Evolutionary conservation across 2,113 vertebrate species (phyloP), one percentile per base, ranked within the genome.

Genomic region (Hepsetus odoe): DNA sequence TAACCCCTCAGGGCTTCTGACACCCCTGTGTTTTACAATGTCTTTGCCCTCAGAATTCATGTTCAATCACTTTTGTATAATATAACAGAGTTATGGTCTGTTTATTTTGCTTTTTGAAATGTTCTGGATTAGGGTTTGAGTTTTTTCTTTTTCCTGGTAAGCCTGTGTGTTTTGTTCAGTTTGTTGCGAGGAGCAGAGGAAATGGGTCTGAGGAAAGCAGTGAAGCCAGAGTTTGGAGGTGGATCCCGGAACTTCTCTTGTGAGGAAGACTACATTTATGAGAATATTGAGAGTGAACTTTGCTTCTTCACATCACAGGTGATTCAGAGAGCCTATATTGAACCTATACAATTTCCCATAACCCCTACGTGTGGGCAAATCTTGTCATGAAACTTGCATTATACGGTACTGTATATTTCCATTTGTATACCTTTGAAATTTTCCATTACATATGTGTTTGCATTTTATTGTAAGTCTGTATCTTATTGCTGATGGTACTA

Each of bases 291-390:
- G 89, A 98, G 94, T 0, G 96, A 98, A 88, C 88, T 97, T 51
- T 94, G 93, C 85, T 99, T 99, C 91, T 98, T 99, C 90, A 97
- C 95, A 20, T 98, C 97, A 58, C 97, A 98, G 95, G 97, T 98
- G 81, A 82, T 88, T 33, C 8, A 49, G 1, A 38, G 13, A 11
- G 67, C n/a, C n/a, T n/a, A n/a, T n/a, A n/a, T n/a, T n/a, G n/a
- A n/a, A n/a, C n/a, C n/a, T n/a, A n/a, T n/a, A n/a, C n/a, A n/a
- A n/a, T n/a, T n/a, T n/a, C n/a, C n/a, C n/a, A n/a, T n/a, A n/a
- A n/a, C n/a, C n/a, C n/a, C n/a, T n/a, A n/a, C n/a, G n/a, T n/a
- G n/a, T n/a, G n/a, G n/a, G n/a, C n/a, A n/a, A n/a, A n/a, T n/a
- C n/a, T n/a, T n/a, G n/a, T n/a, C n/a, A n/a, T n/a, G n/a, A n/a